Percentiles rank a stretch among this genome's conserved stretches.
phyloP scores from a whole-genome alignment of 2,797 vertebrate genomes.

The Pangasius krempfi region DNA sequence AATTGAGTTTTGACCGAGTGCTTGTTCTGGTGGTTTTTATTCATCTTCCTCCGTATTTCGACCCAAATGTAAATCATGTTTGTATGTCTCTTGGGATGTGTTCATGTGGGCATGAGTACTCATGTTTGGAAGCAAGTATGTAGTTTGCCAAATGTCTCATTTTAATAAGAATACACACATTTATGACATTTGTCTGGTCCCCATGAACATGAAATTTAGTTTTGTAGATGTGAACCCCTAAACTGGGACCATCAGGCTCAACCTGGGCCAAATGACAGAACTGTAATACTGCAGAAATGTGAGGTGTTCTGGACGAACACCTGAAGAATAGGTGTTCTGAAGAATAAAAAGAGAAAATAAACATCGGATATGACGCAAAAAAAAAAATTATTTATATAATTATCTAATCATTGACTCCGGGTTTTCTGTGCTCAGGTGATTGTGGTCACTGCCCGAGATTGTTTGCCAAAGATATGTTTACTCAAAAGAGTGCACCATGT shows the following conservation, averaged over 20 bases:
- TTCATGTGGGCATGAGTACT: neutral
- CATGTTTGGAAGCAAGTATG: neutral
- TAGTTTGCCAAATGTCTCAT: neutral
- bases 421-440: neutral
- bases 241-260: neutral
- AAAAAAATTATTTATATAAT: neutral
- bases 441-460: neutral
- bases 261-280: neutral
- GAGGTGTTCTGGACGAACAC: neutral
- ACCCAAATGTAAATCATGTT: neutral
- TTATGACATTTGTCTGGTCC: neutral
- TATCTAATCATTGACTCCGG: neutral
- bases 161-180: neutral
- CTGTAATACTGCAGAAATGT: neutral
- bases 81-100: neutral
- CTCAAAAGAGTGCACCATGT: neutral
- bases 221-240: neutral
- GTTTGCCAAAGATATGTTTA: constrained; percentile 9
- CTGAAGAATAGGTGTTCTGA: no score
- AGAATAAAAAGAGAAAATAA: neutral
- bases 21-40: neutral
- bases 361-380: neutral
- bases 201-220: neutral
- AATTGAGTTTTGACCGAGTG: neutral
- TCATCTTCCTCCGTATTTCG: neutral